A percentile compares a stretch with the other conserved stretches of the same genome.
These are phyloP conservation scores for Euwallacea fornicatus DNA, from an alignment of 1,140 invertebrate species.

Conservation along the genomic window DNA sequence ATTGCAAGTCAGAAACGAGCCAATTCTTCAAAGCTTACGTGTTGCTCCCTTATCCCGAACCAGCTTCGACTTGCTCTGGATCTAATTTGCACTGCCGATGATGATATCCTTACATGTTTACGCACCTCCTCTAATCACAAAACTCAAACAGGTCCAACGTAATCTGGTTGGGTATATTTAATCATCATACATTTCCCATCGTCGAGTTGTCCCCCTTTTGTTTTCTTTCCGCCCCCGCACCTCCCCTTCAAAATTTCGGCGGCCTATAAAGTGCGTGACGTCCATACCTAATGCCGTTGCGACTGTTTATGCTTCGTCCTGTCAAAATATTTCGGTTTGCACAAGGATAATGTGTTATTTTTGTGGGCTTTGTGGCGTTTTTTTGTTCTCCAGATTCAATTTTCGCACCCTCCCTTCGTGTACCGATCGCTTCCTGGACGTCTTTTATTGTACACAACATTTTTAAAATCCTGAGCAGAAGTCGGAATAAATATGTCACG, in stretches of 20 bases:
- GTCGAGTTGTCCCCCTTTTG: background rate
- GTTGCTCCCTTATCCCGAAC: too few species aligned
- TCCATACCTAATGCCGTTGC: slow-evolving; percentile 42
- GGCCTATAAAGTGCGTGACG: slow-evolving; percentile 37
- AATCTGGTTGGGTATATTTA: background rate
- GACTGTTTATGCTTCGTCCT: slow-evolving; percentile 40
- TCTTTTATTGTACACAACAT: too few species aligned
- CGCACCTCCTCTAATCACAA: too few species aligned
- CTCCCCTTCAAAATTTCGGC: slow-evolving; percentile 5
- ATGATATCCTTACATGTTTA: too few species aligned
- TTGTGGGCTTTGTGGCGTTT: slow-evolving; percentile 23
- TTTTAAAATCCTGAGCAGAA: background rate
- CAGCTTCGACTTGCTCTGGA: too few species aligned
- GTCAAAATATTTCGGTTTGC: slow-evolving; percentile 43
- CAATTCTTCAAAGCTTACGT: too few species aligned
- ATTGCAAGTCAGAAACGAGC: too few species aligned
- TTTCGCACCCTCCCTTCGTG: background rate
- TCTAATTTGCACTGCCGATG: too few species aligned
- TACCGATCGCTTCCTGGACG: background rate
- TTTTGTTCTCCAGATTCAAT: slow-evolving; percentile 9
- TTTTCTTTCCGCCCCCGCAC: slow-evolving; percentile 16
- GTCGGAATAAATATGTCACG: background rate
- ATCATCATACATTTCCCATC: slow-evolving; percentile 8
- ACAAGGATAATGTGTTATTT: slow-evolving; percentile 41
- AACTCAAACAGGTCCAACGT: too few species aligned